Base-by-base conservation (phyloP, 2,888 invertebrate genomes). In the Colostygia pectinataria region DNA sequence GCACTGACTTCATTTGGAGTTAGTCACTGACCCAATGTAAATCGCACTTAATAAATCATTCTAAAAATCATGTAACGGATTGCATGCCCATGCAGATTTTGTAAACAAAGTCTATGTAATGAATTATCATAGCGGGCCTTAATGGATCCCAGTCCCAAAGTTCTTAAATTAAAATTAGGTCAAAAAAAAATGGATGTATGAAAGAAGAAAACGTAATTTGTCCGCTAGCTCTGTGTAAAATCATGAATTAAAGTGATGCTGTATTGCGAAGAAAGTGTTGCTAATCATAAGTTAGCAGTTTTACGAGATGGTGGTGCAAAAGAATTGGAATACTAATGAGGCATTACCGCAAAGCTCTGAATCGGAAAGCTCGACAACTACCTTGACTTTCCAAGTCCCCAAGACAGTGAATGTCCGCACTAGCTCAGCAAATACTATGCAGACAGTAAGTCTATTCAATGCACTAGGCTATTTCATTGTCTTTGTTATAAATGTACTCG, bases 221-320 rank as follows among this genome's bases (percentile, higher is more conserved):
- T n/a, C n/a, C n/a, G n/a, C n/a, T n/a, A n/a, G n/a, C n/a, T 1
- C 6, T 15, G 1, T 4, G 8, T 18, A 9, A 9, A 18, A 10
- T 33, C 10, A 53, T 66, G 53, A 63, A 66, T 65, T 53, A 57
- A 63, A 51, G 28, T 31, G 20, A 34, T 39, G 37, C 44, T 34
- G 27, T 48, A 45, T 20, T 56, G 55, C 18, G 27, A 59, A 63
- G 56, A 53, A 59, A 55, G 56, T 49, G 32, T 46, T 31, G 45
- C 51, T 47, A 46, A 56, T 10, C 43, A 53, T 65, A 59, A 54
- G 48, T 57, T 53, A 43, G 5, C 20, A 32, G 14, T 13, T 51
- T 44, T 67, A 65, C 80, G 83, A 82, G 74, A 90, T 90, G 90
- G 90, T 89, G 64, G 81, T 90, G 63, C 88, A 90, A 74, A 88